Evolutionary conservation across 2,113 vertebrate genomes (phyloP).

Genomic region (Callipepla californica): DNA sequence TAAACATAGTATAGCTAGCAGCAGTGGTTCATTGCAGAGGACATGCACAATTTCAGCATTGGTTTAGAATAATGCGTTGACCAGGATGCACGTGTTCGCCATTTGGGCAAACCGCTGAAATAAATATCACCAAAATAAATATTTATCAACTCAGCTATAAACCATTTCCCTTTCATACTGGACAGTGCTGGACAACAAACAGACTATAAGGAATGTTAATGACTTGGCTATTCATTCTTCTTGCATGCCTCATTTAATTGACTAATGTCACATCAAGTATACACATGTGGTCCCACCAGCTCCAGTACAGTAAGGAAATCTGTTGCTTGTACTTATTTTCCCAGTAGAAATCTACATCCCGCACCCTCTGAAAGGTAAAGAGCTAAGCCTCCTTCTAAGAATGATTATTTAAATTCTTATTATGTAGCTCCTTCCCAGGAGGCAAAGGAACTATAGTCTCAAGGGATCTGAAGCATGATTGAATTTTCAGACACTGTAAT

Average conservation of each 20-base stretch:
- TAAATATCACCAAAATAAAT: constrained; percentile 15
- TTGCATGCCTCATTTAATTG: constrained; percentile 18
- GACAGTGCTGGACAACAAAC: neutral
- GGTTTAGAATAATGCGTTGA: neutral
- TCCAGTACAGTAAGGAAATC: neutral
- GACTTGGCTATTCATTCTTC: neutral
- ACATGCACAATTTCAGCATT: neutral
- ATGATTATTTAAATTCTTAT: neutral
- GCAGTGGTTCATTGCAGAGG: neutral
- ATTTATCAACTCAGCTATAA: constrained; percentile 15
- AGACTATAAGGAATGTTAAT: constrained; percentile 21
- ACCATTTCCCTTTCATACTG: neutral
- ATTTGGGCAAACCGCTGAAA: neutral
- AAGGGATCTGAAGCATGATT: neutral
- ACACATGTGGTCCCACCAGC: neutral
- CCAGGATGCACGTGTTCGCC: neutral
- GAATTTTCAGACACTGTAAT: neutral
- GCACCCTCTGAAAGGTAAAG: neutral
- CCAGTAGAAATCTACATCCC: neutral
- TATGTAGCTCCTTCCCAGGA: neutral
- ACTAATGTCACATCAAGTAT: constrained; percentile 10
- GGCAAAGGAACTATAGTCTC: neutral
- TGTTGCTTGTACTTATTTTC: neutral
- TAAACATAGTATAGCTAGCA: neutral
- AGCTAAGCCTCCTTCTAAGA: neutral